These are phyloP conservation scores for Apamea monoglypha DNA, from an alignment of 2,888 invertebrate genomes.

Conservation along the genomic window DNA sequence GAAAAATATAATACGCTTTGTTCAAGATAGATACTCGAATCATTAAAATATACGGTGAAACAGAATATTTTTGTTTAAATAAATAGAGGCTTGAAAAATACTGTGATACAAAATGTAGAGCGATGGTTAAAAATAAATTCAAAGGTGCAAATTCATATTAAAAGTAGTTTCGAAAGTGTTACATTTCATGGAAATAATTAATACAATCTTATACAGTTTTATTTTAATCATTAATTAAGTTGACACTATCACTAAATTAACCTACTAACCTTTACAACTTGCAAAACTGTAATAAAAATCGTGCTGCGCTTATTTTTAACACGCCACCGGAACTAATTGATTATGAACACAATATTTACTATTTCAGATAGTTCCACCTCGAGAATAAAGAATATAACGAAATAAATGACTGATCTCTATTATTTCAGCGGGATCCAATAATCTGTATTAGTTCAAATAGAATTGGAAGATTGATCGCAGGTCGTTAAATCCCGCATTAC, in stretches of 20 bases:
- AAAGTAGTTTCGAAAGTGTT: slow-evolving; percentile 29
- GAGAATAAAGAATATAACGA: slow-evolving; percentile 6
- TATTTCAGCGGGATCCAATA: slow-evolving; percentile 41
- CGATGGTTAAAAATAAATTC: neutral
- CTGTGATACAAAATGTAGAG: neutral
- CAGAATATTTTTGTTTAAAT: neutral
- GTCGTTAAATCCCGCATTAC: slow-evolving; percentile 53
- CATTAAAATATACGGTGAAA: too few species aligned
- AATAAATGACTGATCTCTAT: slow-evolving; percentile 28
- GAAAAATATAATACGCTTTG: neutral
- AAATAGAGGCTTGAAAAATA: neutral
- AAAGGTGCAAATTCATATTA: slow-evolving; percentile 13
- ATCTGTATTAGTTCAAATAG: slow-evolving; percentile 40
- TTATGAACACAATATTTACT: slow-evolving; percentile 31
- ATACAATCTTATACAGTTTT: slow-evolving; percentile 4
- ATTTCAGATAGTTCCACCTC: neutral
- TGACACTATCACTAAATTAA: slow-evolving; percentile 46
- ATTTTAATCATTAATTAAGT: slow-evolving; percentile 35
- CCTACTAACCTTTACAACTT: slow-evolving; percentile 49
- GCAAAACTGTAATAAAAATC: slow-evolving; percentile 39
- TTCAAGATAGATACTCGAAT: neutral
- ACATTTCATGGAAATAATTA: slow-evolving; percentile 29
- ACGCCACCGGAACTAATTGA: slow-evolving; percentile 31
- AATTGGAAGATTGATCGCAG: slow-evolving; percentile 55
- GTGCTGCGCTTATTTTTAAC: slow-evolving; percentile 18